Base-by-base conservation (phyloP, 2,888 invertebrate species). In the Augochlorella aurata region DNA sequence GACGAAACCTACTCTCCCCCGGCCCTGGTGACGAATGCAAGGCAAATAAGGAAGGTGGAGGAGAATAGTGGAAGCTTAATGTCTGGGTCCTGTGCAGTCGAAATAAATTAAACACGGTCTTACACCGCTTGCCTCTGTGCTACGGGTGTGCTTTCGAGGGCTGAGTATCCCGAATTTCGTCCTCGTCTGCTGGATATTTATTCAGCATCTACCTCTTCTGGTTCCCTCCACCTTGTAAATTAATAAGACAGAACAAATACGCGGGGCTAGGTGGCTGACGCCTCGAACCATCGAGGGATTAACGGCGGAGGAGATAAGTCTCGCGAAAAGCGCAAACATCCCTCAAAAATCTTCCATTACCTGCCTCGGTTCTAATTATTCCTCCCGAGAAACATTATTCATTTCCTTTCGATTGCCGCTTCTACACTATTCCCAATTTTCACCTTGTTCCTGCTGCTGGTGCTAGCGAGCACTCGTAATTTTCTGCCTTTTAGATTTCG, bases 41-140 rank as follows among this genome's bases (percentile, higher is more conserved):
- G 86, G 86, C 85, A 91, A 91, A 91, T 90, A 89, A 87, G 82
- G 81, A 83, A 78, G 77, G 74, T 44, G 76, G 74, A 78, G 76
- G 85, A 81, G 85, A 85, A 81, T 79, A 80, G 90, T 85, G 85
- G 88, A 90, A 88, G 87, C 89, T 90, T 90, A 90, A 90, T 89
- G 90, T 85, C 85, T 75, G 83, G 87, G 86, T 87, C 83, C 87
- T 85, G 88, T 86, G 83, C 86, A 89, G 89, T 88, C 85, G 90
- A 91, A 91, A 91, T 90, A 91, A 91, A 91, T 91, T 90, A 90
- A 90, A 90, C 90, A 90, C 89, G 82, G 87, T 86, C 87, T 90
- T 89, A 88, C 87, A 85, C 84, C 82, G 78, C 79, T 79, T 77
- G 84, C 66, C 72, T 84, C 79, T 73, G 75, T 70, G 76, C 67